Conservation (phyloP, 2,113 vertebrate species). For the Chrysemys picta region DNA sequence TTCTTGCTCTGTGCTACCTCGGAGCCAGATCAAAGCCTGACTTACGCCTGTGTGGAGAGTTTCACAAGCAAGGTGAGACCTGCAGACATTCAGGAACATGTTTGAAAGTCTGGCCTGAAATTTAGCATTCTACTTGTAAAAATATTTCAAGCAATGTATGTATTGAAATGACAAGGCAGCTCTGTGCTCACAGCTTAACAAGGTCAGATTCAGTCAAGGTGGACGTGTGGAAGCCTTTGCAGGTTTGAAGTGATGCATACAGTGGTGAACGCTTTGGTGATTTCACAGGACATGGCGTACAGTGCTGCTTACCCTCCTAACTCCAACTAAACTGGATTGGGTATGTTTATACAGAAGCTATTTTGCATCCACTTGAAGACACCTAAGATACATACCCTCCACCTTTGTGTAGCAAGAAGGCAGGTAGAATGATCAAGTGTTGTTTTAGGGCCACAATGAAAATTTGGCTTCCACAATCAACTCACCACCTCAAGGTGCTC, state of each 20-base stretch:
- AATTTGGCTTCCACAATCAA: not conserved
- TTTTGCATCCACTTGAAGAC: not conserved
- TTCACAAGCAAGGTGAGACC: not conserved
- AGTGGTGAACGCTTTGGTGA: not conserved
- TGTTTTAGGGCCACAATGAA: not conserved
- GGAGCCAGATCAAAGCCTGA: not conserved
- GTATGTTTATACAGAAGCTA: fast-evolving
- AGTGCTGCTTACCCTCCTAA: not conserved
- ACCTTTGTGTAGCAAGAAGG: not conserved
- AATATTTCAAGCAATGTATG: not conserved
- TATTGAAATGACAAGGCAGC: not conserved
- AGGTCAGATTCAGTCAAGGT: not conserved
- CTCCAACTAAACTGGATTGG: not conserved
- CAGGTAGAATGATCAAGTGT: not conserved
- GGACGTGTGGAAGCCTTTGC: not conserved
- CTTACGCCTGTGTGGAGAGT: not conserved
- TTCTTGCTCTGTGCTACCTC: not conserved
- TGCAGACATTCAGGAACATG: not conserved
- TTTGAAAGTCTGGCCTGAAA: not conserved
- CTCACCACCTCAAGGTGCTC: not conserved
- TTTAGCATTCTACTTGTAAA: not conserved
- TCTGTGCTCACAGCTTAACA: not conserved
- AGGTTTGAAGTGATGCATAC: not conserved
- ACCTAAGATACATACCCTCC: not conserved
- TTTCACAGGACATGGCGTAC: not conserved